phyloP scores from a whole-genome alignment of 2,797 vertebrate genomes.

The Spatula versicolor region DNA sequence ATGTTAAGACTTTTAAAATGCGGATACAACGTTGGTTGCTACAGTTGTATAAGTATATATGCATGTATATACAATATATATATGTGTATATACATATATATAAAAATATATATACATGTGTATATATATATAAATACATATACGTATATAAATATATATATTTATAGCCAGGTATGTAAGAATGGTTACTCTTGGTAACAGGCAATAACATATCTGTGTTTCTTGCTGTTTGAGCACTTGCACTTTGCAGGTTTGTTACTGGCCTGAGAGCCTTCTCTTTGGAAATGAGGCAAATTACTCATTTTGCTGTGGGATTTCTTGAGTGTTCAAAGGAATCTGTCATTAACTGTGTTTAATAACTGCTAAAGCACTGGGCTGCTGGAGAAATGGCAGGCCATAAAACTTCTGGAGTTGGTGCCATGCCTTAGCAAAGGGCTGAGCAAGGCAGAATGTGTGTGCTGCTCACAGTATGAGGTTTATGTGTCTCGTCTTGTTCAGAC shows the following conservation, averaged over 20 bases:
- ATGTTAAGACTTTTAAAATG: background rate
- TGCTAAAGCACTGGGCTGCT: background rate
- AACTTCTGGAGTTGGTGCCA: background rate
- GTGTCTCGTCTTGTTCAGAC: background rate
- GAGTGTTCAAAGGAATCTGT: background rate
- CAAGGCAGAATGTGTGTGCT: background rate
- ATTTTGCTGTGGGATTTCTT: conserved; percentile 5
- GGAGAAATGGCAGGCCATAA: background rate
- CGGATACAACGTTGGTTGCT: background rate
- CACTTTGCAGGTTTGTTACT: background rate
- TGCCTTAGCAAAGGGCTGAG: background rate
- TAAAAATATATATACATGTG: background rate
- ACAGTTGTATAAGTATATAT: too few species aligned
- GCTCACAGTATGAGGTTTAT: background rate
- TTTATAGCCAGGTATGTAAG: background rate
- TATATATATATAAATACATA: too few species aligned
- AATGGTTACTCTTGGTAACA: background rate
- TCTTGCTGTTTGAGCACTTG: background rate
- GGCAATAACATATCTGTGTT: background rate
- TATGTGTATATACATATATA: too few species aligned
- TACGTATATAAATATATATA: background rate
- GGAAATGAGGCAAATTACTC: background rate
- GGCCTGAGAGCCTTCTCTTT: background rate
- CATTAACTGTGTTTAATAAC: conserved; percentile 24
- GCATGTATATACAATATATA: too few species aligned